phyloP scores from a whole-genome alignment of 2,888 invertebrate species.

The Drosophila mayaguana region DNA sequence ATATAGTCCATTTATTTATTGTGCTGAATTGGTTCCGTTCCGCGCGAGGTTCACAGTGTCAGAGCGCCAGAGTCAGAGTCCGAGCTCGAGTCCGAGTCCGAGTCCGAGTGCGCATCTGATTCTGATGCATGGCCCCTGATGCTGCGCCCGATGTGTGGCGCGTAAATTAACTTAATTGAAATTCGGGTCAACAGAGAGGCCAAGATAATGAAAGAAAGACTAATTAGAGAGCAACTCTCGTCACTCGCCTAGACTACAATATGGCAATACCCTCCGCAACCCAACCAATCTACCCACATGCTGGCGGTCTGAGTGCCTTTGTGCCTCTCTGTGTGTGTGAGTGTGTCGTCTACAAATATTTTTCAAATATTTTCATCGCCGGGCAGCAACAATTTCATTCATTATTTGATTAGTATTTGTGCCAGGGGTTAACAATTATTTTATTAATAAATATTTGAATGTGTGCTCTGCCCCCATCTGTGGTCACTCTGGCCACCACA shows the following conservation, averaged over 20 bases:
- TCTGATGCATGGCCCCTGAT: slow-evolving; percentile 29
- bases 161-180: slow-evolving; percentile 85
- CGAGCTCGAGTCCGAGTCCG: background rate
- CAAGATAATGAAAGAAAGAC: slow-evolving; percentile 84
- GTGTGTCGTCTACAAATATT: slow-evolving; percentile 62
- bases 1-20: slow-evolving; percentile 57
- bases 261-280: background rate
- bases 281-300: slow-evolving; percentile 50
- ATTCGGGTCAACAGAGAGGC: slow-evolving; percentile 86
- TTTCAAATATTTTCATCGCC: slow-evolving; percentile 73
- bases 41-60: slow-evolving; percentile 28
- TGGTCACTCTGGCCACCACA: slow-evolving; percentile 45
- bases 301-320: slow-evolving; percentile 31
- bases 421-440: slow-evolving; percentile 70
- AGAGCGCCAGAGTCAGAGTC: slow-evolving; percentile 2
- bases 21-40: slow-evolving; percentile 61
- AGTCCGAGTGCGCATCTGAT: slow-evolving; percentile 9
- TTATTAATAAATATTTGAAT: slow-evolving; percentile 78
- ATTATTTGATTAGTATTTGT: slow-evolving; percentile 69
- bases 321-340: slow-evolving; percentile 11
- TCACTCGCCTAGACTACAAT: slow-evolving; percentile 17
- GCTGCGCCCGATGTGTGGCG: slow-evolving; percentile 56
- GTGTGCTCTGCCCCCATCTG: slow-evolving; percentile 67
- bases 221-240: slow-evolving; percentile 83
- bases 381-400: slow-evolving; percentile 28